Percentiles rank a stretch among this genome's conserved stretches.
Conservation (phyloP, 2,113 vertebrate genomes). For the Pithys albifrons region DNA sequence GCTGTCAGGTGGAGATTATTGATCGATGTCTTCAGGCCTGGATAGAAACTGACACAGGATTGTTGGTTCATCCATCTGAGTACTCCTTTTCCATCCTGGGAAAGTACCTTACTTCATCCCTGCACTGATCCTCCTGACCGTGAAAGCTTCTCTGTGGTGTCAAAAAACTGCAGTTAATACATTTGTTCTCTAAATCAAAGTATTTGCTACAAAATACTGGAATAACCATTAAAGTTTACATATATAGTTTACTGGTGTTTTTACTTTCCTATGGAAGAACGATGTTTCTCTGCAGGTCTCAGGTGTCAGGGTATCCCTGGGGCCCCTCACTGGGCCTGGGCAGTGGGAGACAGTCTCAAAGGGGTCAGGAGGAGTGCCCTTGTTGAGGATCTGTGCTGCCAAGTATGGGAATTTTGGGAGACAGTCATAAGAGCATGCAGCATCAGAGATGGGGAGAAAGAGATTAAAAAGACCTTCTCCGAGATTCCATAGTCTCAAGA, state of each 20-base stretch:
- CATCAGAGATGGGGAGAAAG: not conserved
- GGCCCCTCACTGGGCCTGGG: not conserved
- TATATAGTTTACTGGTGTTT: not conserved
- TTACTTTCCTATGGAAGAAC: not conserved
- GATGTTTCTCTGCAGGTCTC: not conserved
- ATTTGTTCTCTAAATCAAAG: not conserved
- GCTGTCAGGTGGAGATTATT: not conserved
- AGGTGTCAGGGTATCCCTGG: not conserved
- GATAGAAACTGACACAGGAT: not conserved
- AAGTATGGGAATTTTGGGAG: not conserved
- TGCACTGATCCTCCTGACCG: not conserved
- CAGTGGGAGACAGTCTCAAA: not conserved
- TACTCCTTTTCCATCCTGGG: not conserved
- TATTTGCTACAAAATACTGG: not conserved
- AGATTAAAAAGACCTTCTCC: not conserved
- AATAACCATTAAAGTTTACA: not conserved
- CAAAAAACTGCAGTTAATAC: not conserved
- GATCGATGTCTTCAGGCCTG: not conserved
- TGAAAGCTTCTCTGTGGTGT: not conserved
- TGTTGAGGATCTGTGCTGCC: not conserved
- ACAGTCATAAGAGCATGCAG: not conserved
- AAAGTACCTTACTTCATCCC: not conserved
- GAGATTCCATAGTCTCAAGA: not conserved
- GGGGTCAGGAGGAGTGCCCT: fast-evolving
- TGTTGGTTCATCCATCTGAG: not conserved